Evolutionary conservation across 2,113 vertebrate species (phyloP).

Genomic region (Albula glossodonta): DNA sequence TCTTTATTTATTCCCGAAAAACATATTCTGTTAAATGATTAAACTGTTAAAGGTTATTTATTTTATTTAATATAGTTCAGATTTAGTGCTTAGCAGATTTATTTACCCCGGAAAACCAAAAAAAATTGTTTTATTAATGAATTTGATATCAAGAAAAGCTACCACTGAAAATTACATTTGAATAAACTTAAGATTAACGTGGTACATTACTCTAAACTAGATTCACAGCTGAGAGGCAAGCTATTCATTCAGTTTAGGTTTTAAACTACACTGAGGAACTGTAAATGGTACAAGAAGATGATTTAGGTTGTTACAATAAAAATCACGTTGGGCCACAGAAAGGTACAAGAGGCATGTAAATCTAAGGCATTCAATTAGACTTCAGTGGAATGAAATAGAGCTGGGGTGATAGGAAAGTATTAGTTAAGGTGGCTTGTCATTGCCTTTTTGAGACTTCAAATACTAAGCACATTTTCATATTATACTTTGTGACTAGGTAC

Average conservation of each 20-base stretch:
- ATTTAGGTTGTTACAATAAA: not conserved
- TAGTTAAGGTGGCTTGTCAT: too few species aligned
- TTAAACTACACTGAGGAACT: not conserved
- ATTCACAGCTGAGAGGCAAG: not conserved
- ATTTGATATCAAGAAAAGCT: not conserved
- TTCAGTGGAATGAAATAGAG: too few species aligned
- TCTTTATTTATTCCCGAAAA: not conserved
- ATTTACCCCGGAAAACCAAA: not conserved
- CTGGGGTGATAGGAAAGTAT: too few species aligned
- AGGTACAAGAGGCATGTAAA: too few species aligned
- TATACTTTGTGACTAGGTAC: too few species aligned
- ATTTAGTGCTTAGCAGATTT: not conserved
- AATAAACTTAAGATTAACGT: not conserved
- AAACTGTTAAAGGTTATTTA: not conserved
- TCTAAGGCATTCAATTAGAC: too few species aligned
- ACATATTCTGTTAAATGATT: not conserved
- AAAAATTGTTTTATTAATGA: not conserved
- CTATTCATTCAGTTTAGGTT: not conserved
- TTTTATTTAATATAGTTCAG: not conserved
- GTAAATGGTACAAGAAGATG: not conserved
- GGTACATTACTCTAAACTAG: not conserved
- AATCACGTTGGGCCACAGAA: too few species aligned
- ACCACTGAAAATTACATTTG: not conserved
- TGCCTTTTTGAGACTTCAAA: too few species aligned
- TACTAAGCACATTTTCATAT: too few species aligned